Evolutionary conservation across 2,797 vertebrate genomes (phyloP), one percentile per base, ranked within the genome.

Genomic region (Austrolebias charrua): DNA sequence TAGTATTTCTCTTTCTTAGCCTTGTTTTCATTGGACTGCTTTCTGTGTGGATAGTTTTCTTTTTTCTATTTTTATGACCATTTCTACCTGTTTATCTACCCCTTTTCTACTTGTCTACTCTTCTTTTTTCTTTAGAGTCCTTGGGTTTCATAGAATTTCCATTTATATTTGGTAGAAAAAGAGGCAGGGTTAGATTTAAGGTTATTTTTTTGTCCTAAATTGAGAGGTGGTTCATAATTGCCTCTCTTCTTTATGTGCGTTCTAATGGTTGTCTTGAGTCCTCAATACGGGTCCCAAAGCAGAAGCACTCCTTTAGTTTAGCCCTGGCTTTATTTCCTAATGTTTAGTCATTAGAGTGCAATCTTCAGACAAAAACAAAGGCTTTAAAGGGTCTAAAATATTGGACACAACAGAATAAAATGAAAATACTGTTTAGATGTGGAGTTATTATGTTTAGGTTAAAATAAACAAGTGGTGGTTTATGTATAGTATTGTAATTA

Each of bases 211-310:
- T 75, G 75, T 80, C 63, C 72, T 70, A 79, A 77, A 76, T 79
- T 67, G 75, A 33, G 65, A 89, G 80, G 81, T 88, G 79, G 84
- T 88, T 81, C 82, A 80, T 90, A 86, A 87, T 86, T 89, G 66
- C 71, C 67, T 71, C 63, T 77, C 79, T 62, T 83, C 59, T 69
- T 62, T 67, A 60, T 63, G 45, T 60, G 45, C 44, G 66, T 71
- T 70, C 64, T 64, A 24, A 66, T 16, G n/a, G 67, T 79, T 50
- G 53, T 83, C 75, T 61, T 64, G 67, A 71, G 75, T 19, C 49
- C 15, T 15, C 46, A 18, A 48, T 71, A 60, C 73, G 63, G 76
- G 74, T 80, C 78, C 69, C 60, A 49, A 20, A 81, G 76, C 82
- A 78, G 69, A 68, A 80, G 77, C 71, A 84, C 78, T 80, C 81